Conservation (phyloP, 2,797 vertebrate genomes). For the Serranus cabrilla region DNA sequence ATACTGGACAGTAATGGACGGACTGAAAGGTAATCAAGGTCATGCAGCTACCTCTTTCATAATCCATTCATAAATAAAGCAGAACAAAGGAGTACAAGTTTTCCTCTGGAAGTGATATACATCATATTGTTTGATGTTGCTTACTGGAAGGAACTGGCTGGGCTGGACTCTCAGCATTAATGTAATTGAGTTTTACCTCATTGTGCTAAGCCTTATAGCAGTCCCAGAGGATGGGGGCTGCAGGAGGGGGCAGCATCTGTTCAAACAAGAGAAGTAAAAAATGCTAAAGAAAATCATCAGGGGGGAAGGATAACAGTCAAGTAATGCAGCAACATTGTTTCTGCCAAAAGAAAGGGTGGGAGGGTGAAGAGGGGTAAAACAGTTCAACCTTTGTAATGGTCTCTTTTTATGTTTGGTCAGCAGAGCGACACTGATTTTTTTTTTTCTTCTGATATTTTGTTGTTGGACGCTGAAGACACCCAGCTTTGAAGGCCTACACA, state of each 20-base stretch:
- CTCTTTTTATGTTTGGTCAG: slow-evolving; percentile 81
- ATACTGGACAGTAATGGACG: slow-evolving; percentile 20
- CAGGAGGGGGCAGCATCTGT: slow-evolving; percentile 83
- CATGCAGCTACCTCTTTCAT: slow-evolving; percentile 65
- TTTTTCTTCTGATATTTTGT: slow-evolving; percentile 34
- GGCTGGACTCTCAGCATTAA: slow-evolving; percentile 77
- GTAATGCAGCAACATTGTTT: slow-evolving; percentile 84
- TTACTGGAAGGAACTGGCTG: slow-evolving; percentile 78
- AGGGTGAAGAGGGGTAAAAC: slow-evolving; percentile 72
- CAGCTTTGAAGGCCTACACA: slow-evolving; percentile 59
- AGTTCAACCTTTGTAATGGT: slow-evolving; percentile 80
- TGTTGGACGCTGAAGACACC: slow-evolving; percentile 51
- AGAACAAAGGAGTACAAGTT: slow-evolving; percentile 65
- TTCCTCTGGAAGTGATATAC: slow-evolving; percentile 68
- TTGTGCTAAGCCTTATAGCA: slow-evolving; percentile 72
- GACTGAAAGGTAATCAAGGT: slow-evolving; percentile 68
- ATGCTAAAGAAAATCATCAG: slow-evolving; percentile 83
- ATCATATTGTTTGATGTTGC: slow-evolving; percentile 74
- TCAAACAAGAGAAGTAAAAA: slow-evolving; percentile 85
- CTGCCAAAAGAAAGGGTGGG: slow-evolving; percentile 76
- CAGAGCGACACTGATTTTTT: slow-evolving; percentile 71
- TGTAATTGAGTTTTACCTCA: slow-evolving; percentile 77
- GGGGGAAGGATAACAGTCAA: slow-evolving; percentile 84
- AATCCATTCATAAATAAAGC: slow-evolving; percentile 77
- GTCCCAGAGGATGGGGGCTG: slow-evolving; percentile 73